These are phyloP conservation scores for Lynx canadensis DNA, from an alignment of 2,113 vertebrate genomes.

Conservation along the genomic window DNA sequence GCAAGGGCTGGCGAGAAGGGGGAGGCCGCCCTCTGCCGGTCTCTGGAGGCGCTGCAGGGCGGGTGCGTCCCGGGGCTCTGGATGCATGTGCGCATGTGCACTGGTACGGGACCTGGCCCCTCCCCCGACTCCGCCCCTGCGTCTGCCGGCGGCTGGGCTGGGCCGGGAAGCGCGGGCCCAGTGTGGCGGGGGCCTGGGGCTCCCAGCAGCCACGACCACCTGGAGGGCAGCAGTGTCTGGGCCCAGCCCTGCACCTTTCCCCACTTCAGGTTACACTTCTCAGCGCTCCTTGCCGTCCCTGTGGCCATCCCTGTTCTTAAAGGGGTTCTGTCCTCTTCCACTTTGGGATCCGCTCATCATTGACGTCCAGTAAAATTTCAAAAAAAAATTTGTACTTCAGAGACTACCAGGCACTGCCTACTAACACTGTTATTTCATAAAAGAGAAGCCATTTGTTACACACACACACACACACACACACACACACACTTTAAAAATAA, in stretches of 20 bases:
- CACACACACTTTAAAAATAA: background rate
- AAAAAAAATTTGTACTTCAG: background rate
- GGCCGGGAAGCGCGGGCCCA: fast-evolving
- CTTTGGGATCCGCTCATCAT: background rate
- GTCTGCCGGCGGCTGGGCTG: background rate
- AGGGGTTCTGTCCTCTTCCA: background rate
- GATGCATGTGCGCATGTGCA: constrained; percentile 51
- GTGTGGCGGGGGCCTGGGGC: background rate
- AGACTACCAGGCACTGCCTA: background rate
- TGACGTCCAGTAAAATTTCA: background rate
- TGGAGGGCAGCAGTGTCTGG: fast-evolving
- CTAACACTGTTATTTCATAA: background rate
- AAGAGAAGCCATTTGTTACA: background rate
- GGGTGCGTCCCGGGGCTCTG: background rate
- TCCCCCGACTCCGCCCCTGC: background rate
- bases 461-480: no score
- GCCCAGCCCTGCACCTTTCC: no score
- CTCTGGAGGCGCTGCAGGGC: background rate
- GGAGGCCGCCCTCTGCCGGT: constrained; percentile 71
- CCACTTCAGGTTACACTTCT: background rate
- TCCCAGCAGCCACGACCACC: fast-evolving
- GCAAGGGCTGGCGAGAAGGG: background rate
- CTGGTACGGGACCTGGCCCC: background rate
- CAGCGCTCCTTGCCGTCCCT: background rate
- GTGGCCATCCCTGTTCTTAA: background rate